Percentiles rank a stretch among this genome's conserved stretches.
phyloP scores from a whole-genome alignment of 1,140 invertebrate species.

The Drosophila paulistorum region DNA sequence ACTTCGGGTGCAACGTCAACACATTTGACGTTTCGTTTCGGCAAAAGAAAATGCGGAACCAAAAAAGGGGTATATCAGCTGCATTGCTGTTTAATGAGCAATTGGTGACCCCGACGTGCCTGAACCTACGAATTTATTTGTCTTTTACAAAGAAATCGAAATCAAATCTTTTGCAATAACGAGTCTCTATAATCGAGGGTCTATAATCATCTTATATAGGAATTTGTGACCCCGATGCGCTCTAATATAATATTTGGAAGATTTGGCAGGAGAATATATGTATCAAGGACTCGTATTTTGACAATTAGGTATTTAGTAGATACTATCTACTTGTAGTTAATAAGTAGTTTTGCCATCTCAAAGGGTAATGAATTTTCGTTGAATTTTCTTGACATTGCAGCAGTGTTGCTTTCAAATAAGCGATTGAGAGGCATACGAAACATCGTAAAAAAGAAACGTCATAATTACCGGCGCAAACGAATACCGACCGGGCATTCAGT shows the following conservation, averaged over 20 bases:
- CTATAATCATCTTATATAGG: too few species aligned
- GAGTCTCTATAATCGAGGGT: too few species aligned
- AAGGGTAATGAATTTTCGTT: conserved; percentile 11
- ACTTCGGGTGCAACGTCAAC: conserved; percentile 54
- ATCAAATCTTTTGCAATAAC: too few species aligned
- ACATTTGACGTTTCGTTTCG: conserved; percentile 27
- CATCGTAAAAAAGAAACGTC: conserved; percentile 55
- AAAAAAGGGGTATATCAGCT: not conserved
- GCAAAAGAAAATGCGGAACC: conserved; percentile 19
- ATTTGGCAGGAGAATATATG: not conserved
- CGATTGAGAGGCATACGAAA: conserved; percentile 29
- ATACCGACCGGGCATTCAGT: conserved; percentile 36
- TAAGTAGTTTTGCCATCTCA: too few species aligned
- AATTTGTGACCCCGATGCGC: not conserved
- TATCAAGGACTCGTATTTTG: not conserved
- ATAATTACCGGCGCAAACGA: conserved; percentile 77
- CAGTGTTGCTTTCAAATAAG: not conserved
- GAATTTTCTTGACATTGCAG: conserved; percentile 38
- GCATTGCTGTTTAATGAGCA: not conserved
- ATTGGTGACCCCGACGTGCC: not conserved
- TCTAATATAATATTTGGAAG: too few species aligned
- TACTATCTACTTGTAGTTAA: not conserved
- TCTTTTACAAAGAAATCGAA: too few species aligned
- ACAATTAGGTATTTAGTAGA: too few species aligned
- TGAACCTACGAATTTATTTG: not conserved